Percentiles rank a stretch among this genome's conserved stretches.
Evolutionary conservation across 2,888 invertebrate species (phyloP).

Genomic region (Drosophila acutilabella): DNA sequence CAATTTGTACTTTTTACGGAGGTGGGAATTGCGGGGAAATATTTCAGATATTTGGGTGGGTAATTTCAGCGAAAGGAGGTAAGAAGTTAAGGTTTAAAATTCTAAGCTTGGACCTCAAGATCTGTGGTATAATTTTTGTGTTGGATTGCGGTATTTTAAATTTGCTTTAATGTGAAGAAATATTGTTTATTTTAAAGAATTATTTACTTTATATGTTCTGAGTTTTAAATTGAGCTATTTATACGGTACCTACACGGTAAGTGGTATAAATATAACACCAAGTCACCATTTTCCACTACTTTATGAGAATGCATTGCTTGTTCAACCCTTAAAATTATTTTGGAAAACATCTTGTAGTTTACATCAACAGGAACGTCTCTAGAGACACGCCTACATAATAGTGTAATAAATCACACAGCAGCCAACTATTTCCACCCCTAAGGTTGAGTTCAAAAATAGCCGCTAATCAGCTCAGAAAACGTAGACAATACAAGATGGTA

Average conservation of each 20-base stretch:
- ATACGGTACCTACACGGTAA: too few species aligned
- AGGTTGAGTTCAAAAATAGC: background rate
- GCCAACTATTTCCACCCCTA: slow-evolving; percentile 9
- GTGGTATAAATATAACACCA: too few species aligned
- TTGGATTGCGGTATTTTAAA: background rate
- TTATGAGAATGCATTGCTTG: background rate
- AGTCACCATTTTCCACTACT: background rate
- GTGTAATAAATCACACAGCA: slow-evolving; percentile 8
- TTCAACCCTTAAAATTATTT: slow-evolving; percentile 3
- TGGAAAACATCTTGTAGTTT: background rate
- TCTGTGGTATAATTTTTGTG: too few species aligned
- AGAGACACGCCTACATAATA: background rate
- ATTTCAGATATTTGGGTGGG: background rate
- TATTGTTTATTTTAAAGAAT: too few species aligned
- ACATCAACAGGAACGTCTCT: background rate
- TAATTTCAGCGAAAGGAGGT: too few species aligned
- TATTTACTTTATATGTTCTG: too few species aligned
- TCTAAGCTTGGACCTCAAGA: too few species aligned
- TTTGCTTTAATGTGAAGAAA: too few species aligned
- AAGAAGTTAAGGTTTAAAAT: too few species aligned
- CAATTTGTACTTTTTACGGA: slow-evolving; percentile 4
- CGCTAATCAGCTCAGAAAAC: background rate
- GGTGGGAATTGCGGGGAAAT: background rate
- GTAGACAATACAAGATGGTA: slow-evolving; percentile 9
- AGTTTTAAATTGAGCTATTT: too few species aligned